Conservation (phyloP, 1,140 invertebrate species). For the Cydia fagiglandana region DNA sequence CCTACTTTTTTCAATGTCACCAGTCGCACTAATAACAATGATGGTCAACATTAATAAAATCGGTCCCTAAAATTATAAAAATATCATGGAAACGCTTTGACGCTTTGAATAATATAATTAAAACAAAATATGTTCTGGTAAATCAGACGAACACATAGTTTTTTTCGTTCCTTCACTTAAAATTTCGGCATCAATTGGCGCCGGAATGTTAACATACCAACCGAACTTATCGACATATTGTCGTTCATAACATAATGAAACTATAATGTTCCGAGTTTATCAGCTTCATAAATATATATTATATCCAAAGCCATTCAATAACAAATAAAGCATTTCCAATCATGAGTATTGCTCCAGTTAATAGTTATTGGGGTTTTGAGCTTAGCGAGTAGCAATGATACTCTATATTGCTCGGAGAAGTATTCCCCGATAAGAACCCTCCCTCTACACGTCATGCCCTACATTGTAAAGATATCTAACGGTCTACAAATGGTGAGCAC, state of each 20-base stretch:
- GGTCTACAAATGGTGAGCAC: constrained; percentile 39
- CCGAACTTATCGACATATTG: not conserved
- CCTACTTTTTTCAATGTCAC: not conserved
- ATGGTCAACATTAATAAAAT: no score
- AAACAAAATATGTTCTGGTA: no score
- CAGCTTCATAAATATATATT: constrained; percentile 4
- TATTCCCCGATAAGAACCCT: constrained; percentile 18
- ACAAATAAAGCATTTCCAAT: constrained; percentile 33
- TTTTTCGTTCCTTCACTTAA: no score
- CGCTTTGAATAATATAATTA: no score
- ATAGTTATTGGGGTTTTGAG: constrained; percentile 26
- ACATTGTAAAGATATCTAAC: constrained; percentile 36
- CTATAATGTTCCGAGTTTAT: not conserved
- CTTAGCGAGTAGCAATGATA: constrained; percentile 19
- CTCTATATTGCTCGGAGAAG: not conserved
- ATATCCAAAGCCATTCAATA: constrained; percentile 35
- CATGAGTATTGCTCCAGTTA: constrained; percentile 4
- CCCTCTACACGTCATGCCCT: constrained; percentile 18
- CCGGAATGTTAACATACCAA: not conserved
- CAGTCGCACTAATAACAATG: no score
- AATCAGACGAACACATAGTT: no score
- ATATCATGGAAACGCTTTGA: no score
- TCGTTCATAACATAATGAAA: not conserved
- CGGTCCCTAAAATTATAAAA: no score
- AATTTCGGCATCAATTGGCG: no score